These are phyloP conservation scores for Parnassius smintheus DNA, from an alignment of 2,888 invertebrate species.

Conservation along the genomic window DNA sequence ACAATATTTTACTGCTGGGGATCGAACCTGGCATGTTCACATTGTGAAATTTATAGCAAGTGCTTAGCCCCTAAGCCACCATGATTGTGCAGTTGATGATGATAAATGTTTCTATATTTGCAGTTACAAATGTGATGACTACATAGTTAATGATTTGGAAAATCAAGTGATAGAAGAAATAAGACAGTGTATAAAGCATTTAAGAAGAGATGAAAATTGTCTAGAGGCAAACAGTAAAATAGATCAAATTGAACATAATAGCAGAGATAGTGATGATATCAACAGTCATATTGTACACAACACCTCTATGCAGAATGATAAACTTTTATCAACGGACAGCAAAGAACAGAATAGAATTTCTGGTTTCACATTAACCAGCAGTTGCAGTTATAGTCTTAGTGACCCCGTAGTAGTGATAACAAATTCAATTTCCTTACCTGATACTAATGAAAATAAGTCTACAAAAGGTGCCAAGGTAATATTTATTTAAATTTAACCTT, in stretches of 20 bases:
- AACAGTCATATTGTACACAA: constrained; percentile 39
- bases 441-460: constrained; percentile 52
- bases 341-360: constrained; percentile 39
- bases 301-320: constrained; percentile 35
- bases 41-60: no score
- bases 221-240: constrained; percentile 39
- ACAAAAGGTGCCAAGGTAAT: constrained; percentile 57
- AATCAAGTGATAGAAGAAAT: constrained; percentile 79
- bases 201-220: constrained; percentile 42
- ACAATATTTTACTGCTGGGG: no score
- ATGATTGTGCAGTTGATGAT: no score
- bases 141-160: constrained; percentile 86
- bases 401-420: constrained; percentile 26
- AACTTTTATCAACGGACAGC: constrained; percentile 37
- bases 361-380: constrained; percentile 41
- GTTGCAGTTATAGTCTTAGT: constrained; percentile 44
- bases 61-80: no score
- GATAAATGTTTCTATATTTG: constrained; percentile 37
- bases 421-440: constrained; percentile 33
- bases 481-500: constrained; percentile 5
- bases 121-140: constrained; percentile 91
- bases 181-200: constrained; percentile 72
- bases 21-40: no score
- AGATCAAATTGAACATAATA: constrained; percentile 48
- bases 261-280: constrained; percentile 47